These are phyloP conservation scores for Melipona bicolor DNA, from an alignment of 2,888 invertebrate species.

Conservation along the genomic window DNA sequence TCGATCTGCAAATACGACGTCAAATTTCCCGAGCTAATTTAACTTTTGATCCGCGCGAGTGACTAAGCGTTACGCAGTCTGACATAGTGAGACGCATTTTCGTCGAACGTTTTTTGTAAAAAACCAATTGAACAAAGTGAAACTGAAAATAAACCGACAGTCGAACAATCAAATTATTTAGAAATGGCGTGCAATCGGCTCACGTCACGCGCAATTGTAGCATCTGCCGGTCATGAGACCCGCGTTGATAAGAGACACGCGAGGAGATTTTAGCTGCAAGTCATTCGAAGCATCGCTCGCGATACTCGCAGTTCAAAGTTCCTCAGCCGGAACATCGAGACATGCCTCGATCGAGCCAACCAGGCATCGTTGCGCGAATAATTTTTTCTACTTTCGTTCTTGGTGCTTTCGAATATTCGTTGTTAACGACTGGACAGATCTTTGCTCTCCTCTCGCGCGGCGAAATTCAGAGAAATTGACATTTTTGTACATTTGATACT, in stretches of 20 bases:
- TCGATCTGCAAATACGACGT: constrained; percentile 87
- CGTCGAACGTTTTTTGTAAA: background rate
- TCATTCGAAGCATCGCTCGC: constrained; percentile 8
- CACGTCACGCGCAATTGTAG: constrained; percentile 47
- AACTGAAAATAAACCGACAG: background rate
- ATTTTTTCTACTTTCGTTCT: constrained; percentile 1
- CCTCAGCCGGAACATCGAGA: background rate
- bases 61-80: background rate
- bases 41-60: too few relatives aligned
- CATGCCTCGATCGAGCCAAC: background rate
- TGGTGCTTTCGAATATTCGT: background rate
- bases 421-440: background rate
- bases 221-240: constrained; percentile 38
- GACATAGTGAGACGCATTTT: background rate
- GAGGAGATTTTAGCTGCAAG: constrained; percentile 27
- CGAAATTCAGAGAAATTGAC: background rate
- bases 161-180: constrained; percentile 23
- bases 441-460: too few relatives aligned
- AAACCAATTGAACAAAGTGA: background rate
- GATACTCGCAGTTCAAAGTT: constrained; percentile 55
- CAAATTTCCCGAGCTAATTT: background rate
- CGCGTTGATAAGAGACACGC: constrained; percentile 12
- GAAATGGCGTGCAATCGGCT: constrained; percentile 11
- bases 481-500: too few relatives aligned
- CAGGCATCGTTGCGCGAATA: background rate